Base-by-base conservation (phyloP, 2,888 invertebrate genomes). In the Acleris emargana region DNA sequence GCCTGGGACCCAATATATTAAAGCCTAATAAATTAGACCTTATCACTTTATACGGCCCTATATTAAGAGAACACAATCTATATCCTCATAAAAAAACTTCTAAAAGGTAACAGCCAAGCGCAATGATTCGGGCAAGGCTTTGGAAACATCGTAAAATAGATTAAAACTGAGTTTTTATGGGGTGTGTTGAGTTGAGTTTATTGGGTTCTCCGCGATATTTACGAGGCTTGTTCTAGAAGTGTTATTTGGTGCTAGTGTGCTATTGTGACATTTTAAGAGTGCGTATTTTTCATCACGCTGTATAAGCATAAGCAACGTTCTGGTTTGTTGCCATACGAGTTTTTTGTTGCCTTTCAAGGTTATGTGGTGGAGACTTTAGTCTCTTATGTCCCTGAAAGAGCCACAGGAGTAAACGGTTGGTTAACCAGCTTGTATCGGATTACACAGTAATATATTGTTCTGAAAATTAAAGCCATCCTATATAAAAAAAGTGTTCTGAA, bases 121-220 rank as follows among this genome's bases (percentile, higher is more conserved):
- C 62, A 59, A 43, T 64, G 59, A 43, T 28, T 50, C 63, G 47
- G 57, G 60, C 52, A 62, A 64, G 54, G 58, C 25, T 67, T 68
- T 64, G 66, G 64, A 69, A 66, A 69, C 61, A 67, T 69, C 70
- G 69, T 70, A 66, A 70, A 70, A 70, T 17, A 62, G 69, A 69
- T 68, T 68, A 67, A 66, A 66, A 60, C 59, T 64, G 54, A 18
- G 32, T 18, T 62, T 51, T 64, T 60, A 60, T 28, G 42, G 22
- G 20, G 28, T 47, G 22, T 38, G 38, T 38, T 38, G 38, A 49
- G 28, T 43, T 16, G 16, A 53, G 59, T 64, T 64, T 59, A 60
- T 64, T 54, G 49, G 59, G 50, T 17, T 47, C 16, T 20, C 43
- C 28, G 25, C 51, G 32, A 25, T 22, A 45, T 52, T 17, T 52